Evolutionary conservation across 2,888 invertebrate genomes (phyloP).

Genomic region (Eupithecia subumbrata): DNA sequence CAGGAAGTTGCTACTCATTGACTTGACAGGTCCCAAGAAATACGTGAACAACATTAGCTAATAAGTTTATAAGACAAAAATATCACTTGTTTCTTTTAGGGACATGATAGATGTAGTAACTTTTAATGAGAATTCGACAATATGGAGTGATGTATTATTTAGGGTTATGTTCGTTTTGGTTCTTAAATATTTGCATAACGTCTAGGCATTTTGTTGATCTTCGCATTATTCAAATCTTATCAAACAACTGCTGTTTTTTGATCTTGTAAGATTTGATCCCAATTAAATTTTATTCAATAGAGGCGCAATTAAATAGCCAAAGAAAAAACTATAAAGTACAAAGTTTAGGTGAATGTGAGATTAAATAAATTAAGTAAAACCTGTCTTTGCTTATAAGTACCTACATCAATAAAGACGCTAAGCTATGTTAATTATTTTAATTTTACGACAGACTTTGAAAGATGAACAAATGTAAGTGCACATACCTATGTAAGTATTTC

Average conservation of each 20-base stretch:
- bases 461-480: not conserved
- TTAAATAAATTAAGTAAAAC: not conserved
- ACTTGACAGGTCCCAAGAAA: not conserved
- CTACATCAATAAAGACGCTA: conserved; percentile 3
- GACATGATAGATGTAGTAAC: not conserved
- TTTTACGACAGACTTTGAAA: not conserved
- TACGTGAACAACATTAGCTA: not conserved
- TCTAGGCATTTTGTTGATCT: not conserved
- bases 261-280: not conserved
- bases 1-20: conserved; percentile 36
- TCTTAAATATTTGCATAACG: not conserved
- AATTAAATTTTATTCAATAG: not conserved
- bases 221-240: not conserved
- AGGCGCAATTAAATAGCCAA: not conserved
- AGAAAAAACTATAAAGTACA: conserved; percentile 1
- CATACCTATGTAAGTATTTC: not conserved
- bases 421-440: not conserved
- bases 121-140: not conserved
- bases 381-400: not conserved
- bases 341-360: not conserved
- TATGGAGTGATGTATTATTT: conserved; percentile 3
- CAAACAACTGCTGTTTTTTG: not conserved
- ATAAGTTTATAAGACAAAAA: conserved; percentile 3
- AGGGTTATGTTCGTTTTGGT: not conserved
- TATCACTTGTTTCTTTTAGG: not conserved